These are phyloP conservation scores for Pachycephala philippinensis DNA, from an alignment of 2,113 vertebrate species.

Conservation along the genomic window DNA sequence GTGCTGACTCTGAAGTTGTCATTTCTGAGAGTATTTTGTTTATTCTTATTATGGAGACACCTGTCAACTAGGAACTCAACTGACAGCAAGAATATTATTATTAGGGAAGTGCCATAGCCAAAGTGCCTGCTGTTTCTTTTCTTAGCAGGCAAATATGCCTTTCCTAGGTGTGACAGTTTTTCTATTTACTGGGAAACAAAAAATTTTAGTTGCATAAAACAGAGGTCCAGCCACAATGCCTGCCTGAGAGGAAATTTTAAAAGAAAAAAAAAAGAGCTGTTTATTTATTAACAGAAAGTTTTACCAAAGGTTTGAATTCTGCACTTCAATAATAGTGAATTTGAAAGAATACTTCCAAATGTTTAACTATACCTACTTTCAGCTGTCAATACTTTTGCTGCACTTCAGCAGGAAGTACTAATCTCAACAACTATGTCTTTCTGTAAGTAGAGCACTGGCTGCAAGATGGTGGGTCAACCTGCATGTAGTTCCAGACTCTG, in stretches of 20 bases:
- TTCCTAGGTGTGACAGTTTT: not conserved
- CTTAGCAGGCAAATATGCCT: not conserved
- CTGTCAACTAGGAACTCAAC: not conserved
- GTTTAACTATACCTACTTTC: not conserved
- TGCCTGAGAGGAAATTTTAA: not conserved
- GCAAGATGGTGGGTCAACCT: not conserved
- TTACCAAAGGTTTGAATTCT: not conserved
- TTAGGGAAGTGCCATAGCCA: not conserved
- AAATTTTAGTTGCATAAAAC: not conserved
- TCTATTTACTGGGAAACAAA: not conserved
- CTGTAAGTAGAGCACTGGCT: not conserved
- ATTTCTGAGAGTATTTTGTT: not conserved
- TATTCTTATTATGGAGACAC: not conserved
- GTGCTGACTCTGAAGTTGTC: not conserved
- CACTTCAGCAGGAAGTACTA: not conserved
- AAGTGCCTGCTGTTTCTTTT: not conserved
- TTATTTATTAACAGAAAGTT: not conserved
- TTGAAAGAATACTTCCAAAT: not conserved
- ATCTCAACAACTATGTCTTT: not conserved
- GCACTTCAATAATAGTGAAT: not conserved
- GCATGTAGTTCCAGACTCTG: not conserved
- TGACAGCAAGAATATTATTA: not conserved
- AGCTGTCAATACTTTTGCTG: not conserved
- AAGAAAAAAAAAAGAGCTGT: accelerated
- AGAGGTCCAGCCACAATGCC: not conserved